A percentile compares a stretch with the other conserved stretches of the same genome.
Evolutionary conservation across 2,113 vertebrate species (phyloP).

Genomic region (Sitta europaea): DNA sequence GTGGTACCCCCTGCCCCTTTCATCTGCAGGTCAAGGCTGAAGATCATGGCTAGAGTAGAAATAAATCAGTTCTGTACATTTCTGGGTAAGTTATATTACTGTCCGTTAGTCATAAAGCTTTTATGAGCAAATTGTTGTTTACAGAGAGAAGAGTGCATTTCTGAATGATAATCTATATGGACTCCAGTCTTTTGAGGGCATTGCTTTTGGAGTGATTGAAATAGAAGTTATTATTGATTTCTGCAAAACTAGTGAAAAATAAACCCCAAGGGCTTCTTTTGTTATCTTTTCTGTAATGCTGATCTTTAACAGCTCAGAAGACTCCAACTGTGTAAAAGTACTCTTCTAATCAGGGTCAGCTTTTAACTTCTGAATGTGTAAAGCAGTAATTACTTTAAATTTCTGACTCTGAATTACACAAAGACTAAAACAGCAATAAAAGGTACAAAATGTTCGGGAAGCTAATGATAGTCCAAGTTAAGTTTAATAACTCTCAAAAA

Average conservation of each 20-base stretch:
- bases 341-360: background rate
- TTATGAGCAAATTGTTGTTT: background rate
- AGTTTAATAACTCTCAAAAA: background rate
- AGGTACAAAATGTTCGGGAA: background rate
- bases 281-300: background rate
- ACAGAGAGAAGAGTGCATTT: background rate
- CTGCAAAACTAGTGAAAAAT: background rate
- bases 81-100: background rate
- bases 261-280: background rate
- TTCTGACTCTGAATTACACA: background rate
- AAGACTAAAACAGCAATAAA: background rate
- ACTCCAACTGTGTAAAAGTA: background rate
- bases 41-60: background rate
- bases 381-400: slow-evolving; percentile 24
- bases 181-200: background rate
- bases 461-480: background rate
- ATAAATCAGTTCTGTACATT: background rate
- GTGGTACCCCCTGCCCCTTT: background rate
- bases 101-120: background rate
- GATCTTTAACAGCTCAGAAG: background rate
- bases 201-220: background rate
- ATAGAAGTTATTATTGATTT: background rate
- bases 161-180: background rate
- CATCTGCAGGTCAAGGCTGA: background rate
- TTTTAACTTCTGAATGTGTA: background rate